These are phyloP conservation scores for Pheosia tremula DNA, from an alignment of 2,888 invertebrate genomes.

Conservation along the genomic window DNA sequence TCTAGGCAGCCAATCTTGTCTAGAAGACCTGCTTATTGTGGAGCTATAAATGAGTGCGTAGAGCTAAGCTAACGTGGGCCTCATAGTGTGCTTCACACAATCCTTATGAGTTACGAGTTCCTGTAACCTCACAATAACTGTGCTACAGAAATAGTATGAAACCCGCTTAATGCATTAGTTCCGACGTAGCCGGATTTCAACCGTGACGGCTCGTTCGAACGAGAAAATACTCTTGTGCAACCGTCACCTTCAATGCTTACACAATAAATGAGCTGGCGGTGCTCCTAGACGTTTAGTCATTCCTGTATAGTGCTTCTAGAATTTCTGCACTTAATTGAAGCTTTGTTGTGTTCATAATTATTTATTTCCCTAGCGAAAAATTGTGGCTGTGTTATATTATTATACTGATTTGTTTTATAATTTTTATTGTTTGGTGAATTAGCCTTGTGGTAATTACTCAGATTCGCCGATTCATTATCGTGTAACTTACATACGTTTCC, in stretches of 20 bases:
- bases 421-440: neutral
- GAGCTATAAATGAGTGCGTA: too few relatives aligned
- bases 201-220: slow-evolving; percentile 49
- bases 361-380: neutral
- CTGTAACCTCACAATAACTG: too few relatives aligned
- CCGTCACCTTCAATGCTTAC: slow-evolving; percentile 52
- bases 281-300: slow-evolving; percentile 17
- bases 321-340: neutral
- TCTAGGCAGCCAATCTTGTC: too few relatives aligned
- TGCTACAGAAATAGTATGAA: neutral
- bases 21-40: too few relatives aligned
- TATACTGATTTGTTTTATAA: neutral
- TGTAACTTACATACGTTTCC: neutral
- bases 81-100: too few relatives aligned
- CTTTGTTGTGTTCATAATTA: neutral
- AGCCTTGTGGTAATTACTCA: too few relatives aligned
- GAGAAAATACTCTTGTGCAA: slow-evolving; percentile 57
- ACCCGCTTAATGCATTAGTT: slow-evolving; percentile 8
- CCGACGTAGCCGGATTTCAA: slow-evolving; percentile 21
- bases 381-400: neutral
- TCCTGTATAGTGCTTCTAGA: slow-evolving; percentile 6
- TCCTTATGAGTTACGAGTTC: too few relatives aligned
- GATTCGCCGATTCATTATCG: too few relatives aligned
- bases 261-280: slow-evolving; percentile 29
- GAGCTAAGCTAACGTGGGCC: too few relatives aligned